Evolutionary conservation across 1,140 invertebrate genomes (phyloP).

Genomic region (Apis cerana): DNA sequence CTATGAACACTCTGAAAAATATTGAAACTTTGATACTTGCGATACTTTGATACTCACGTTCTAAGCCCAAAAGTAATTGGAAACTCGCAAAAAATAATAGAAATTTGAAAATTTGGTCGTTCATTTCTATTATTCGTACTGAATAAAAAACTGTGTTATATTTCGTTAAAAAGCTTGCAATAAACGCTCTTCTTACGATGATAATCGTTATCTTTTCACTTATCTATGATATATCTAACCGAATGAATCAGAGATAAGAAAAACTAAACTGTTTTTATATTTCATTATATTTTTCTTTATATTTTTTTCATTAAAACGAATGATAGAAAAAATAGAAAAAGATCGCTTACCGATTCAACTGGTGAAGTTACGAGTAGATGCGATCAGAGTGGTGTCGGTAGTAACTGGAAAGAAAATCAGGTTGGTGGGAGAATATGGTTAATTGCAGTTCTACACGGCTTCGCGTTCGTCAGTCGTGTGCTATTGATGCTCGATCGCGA

Average conservation of each 20-base stretch:
- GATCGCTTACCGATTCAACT: neutral
- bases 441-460: constrained; percentile 21
- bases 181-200: constrained; percentile 24
- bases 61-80: neutral
- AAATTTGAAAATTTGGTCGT: neutral
- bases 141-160: neutral
- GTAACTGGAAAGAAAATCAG: constrained; percentile 29
- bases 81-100: constrained; percentile 6
- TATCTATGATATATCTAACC: constrained; percentile 43
- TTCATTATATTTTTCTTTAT: no score
- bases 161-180: neutral
- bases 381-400: neutral
- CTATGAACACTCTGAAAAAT: neutral
- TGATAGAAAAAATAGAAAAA: neutral
- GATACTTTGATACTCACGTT: constrained; percentile 34
- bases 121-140: constrained; percentile 11
- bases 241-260: constrained; percentile 42
- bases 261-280: no score
- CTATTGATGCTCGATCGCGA: constrained; percentile 43
- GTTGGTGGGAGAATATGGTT: constrained; percentile 36
- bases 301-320: neutral
- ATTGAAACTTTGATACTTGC: neutral
- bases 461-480: constrained; percentile 42
- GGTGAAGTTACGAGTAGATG: neutral
- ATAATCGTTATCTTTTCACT: constrained; percentile 57